These are phyloP conservation scores for Rhadinocentrus ornatus DNA, from an alignment of 2,797 vertebrate genomes.

Conservation along the genomic window DNA sequence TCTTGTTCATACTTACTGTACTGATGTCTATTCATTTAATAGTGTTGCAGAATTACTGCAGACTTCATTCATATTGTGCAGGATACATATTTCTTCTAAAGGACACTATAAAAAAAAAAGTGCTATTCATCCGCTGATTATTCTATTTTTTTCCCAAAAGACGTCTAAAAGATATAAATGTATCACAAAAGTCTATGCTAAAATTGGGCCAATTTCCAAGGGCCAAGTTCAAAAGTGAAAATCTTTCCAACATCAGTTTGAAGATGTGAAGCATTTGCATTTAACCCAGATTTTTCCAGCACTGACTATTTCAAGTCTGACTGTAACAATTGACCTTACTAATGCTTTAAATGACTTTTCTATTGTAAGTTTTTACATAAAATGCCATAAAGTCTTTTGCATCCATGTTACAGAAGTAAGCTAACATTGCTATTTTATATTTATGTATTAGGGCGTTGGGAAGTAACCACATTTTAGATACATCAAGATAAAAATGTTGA, in stretches of 20 bases:
- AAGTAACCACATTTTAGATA: no score
- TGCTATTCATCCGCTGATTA: neutral
- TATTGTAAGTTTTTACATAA: neutral
- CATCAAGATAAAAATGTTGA: no score
- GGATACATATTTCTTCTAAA: neutral
- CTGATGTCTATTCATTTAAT: neutral
- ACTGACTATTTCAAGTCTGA: neutral
- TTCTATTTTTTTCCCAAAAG: neutral
- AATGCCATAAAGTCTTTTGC: neutral
- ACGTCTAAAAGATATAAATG: neutral
- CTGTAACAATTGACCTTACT: neutral
- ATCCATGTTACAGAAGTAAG: neutral
- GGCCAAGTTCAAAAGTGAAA: neutral
- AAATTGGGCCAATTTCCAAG: neutral
- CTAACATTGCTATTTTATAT: no score
- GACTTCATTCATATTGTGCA: neutral
- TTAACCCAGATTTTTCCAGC: neutral
- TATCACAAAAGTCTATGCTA: neutral
- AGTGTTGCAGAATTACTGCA: neutral
- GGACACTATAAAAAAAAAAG: neutral
- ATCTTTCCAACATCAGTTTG: neutral
- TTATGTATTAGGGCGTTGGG: no score
- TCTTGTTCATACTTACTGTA: neutral
- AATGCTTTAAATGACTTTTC: no score
- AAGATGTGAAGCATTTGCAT: neutral